Conservation (phyloP, 2,888 invertebrate genomes). For the Onchidella celtica region DNA sequence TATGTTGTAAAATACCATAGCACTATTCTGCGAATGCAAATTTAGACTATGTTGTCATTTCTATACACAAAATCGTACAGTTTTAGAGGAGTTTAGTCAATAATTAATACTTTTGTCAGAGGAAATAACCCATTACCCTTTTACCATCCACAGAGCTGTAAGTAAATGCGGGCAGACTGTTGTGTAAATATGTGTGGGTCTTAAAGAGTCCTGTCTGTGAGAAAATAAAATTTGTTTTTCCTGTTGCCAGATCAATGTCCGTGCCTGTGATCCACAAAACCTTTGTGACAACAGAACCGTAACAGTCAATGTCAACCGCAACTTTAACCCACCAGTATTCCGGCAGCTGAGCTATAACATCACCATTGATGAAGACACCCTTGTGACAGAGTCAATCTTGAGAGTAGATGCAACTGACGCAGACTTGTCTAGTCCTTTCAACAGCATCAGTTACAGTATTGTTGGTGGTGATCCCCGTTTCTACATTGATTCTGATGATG, state of each 20-base stretch:
- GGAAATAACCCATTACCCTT: no score
- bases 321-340: slow-evolving; percentile 66
- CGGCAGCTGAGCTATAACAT: slow-evolving; percentile 34
- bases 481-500: slow-evolving; percentile 19
- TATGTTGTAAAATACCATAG: no score
- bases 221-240: no score
- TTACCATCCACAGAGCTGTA: no score
- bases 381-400: background rate
- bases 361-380: slow-evolving; percentile 25
- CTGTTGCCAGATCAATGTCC: slow-evolving; percentile 32
- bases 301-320: slow-evolving; percentile 64
- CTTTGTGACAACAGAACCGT: slow-evolving; percentile 4
- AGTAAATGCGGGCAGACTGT: no score
- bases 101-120: no score
- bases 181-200: no score
- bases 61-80: no score
- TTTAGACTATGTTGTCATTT: no score
- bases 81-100: no score
- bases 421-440: slow-evolving; percentile 37
- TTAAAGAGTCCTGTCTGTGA: no score
- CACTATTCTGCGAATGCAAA: no score
- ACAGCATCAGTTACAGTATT: slow-evolving; percentile 28
- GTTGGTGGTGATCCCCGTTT: slow-evolving; percentile 8
- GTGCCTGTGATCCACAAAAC: slow-evolving; percentile 46
- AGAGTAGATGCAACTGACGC: slow-evolving; percentile 29